Evolutionary conservation across 2,888 invertebrate genomes (phyloP), one percentile per base, ranked within the genome.

Genomic region (Thumatha senex): DNA sequence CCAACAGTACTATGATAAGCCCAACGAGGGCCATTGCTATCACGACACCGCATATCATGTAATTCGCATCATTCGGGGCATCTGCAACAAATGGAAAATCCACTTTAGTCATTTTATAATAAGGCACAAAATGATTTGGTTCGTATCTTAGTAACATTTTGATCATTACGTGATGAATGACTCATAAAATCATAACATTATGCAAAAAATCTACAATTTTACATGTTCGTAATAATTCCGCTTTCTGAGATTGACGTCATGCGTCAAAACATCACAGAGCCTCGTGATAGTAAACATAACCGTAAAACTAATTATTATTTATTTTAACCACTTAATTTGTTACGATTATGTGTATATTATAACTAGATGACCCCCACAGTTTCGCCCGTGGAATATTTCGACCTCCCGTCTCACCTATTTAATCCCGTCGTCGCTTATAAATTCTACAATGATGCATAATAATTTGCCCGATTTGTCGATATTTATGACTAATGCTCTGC

Each of bases 21-120:
- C 95, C 96, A 62, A 96, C 96, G 74, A 96, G 92, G 74, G 95
- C 93, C 96, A 96, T 96, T 64, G 96, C 96, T 82, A 96, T 96
- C 78, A 96, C 93, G 70, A 96, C 96, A 61, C 96, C 96, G 78
- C 95, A 95, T 88, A 96, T 95, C 95, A 96, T 96, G 93, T 95
- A 96, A 87, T 95, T 93, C 86, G 95, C 95, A 92, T 96, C 96
- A 89, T 94, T 95, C 55, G 96, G 96, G 76, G 95, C 96, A 94
- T 96, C 96, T 96, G 94, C 38, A 96, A 96, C 77, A 89, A 90
- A 24, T 72, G 70, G 57, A 78, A 78, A 71, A 49, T 2, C 48
- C 52, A 63, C 66, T 65, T 65, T 70, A 57, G 44, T 2, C 13
- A 11, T 10, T 2, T 0, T 0, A 0, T 0, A 0, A 9, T 39